A percentile compares a stretch with the other conserved stretches of the same genome.
Conservation (phyloP, 2,888 invertebrate species). For the Ophion slaviceki region DNA sequence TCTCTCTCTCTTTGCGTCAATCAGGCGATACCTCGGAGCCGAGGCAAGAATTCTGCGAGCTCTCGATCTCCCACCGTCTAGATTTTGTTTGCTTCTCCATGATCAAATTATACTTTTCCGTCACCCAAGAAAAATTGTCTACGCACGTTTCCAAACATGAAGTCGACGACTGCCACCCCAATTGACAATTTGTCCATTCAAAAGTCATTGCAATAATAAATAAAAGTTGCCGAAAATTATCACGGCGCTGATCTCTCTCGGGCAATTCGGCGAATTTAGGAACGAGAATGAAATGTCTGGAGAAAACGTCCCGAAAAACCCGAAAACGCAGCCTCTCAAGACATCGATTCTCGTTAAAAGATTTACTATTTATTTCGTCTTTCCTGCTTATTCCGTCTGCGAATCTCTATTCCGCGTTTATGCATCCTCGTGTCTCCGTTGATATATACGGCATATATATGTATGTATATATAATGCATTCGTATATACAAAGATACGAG, state of each 20-base stretch:
- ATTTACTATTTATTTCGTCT: constrained; percentile 43
- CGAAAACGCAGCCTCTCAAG: constrained; percentile 11
- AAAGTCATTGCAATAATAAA: too few relatives aligned
- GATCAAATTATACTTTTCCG: neutral
- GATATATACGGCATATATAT: constrained; percentile 11
- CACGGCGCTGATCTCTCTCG: neutral
- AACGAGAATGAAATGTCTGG: constrained; percentile 32
- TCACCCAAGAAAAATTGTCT: neutral
- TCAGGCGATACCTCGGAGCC: constrained; percentile 1
- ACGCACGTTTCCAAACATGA: neutral
- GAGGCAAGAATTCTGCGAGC: neutral
- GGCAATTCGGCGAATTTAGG: constrained; percentile 3
- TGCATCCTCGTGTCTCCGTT: constrained; percentile 60
- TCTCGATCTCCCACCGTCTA: neutral
- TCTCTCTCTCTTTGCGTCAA: constrained; percentile 19
- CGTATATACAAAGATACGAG: constrained; percentile 44
- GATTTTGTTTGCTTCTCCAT: neutral
- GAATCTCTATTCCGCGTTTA: constrained; percentile 56
- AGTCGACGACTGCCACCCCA: too few relatives aligned
- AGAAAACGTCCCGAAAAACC: neutral
- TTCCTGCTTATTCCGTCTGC: constrained; percentile 60
- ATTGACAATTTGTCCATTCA: too few relatives aligned
- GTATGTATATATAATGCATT: constrained; percentile 9
- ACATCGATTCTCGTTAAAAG: constrained; percentile 26
- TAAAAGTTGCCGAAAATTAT: neutral